Conservation (phyloP, 92 coral and sea anemone species). For the Palythoa grandis region DNA sequence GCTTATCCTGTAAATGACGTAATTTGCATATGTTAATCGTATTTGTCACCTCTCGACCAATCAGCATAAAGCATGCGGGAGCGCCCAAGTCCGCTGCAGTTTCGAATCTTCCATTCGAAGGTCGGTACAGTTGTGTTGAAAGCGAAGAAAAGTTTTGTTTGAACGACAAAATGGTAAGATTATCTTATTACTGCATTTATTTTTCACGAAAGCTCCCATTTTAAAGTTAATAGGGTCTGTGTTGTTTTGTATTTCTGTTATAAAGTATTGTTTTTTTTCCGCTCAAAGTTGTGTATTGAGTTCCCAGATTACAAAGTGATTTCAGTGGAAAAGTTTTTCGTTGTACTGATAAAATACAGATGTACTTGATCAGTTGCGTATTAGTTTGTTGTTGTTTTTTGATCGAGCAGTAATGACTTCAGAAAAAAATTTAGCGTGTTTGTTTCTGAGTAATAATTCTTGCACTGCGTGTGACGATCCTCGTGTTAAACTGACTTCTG, state of each 20-base stretch:
- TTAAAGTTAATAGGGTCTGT: neutral
- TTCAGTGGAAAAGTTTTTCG: neutral
- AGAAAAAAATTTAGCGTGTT: neutral
- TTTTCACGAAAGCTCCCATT: neutral
- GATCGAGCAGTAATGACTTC: constrained; percentile 2
- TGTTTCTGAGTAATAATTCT: neutral
- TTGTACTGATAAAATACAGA: neutral
- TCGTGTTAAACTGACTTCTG: constrained; percentile 7
- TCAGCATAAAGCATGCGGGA: constrained; percentile 45
- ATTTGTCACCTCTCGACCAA: constrained; percentile 39
- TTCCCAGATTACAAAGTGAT: constrained; percentile 5
- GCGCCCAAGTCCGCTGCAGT: constrained; percentile 48
- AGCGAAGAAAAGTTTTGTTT: constrained; percentile 1
- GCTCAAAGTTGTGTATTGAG: neutral
- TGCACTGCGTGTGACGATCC: constrained; percentile 12
- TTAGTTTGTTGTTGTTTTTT: neutral
- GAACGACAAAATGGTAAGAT: constrained; percentile 36
- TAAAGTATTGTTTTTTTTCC: neutral
- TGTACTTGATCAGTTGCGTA: neutral
- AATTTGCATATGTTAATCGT: constrained; percentile 31
- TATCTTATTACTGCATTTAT: neutral
- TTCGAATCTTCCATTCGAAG: constrained; percentile 51
- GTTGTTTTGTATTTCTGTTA: neutral
- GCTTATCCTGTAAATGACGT: constrained; percentile 39
- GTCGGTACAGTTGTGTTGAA: constrained; percentile 2